These are phyloP conservation scores for Galbula dea DNA, from an alignment of 2,113 vertebrate species.

Conservation along the genomic window DNA sequence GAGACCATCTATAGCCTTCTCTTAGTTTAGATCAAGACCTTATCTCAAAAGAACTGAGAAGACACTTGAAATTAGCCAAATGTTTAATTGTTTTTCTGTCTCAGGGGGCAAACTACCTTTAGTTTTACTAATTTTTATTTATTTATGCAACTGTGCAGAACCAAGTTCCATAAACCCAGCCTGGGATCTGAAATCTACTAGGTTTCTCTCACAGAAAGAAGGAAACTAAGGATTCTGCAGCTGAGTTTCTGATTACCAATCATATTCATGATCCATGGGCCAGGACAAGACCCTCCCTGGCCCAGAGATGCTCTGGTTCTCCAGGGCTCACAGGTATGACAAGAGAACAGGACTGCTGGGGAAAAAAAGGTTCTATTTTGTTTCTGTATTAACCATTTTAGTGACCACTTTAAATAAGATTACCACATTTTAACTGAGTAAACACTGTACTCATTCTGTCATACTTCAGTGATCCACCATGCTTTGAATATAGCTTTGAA, in stretches of 20 bases:
- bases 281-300: not conserved
- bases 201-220: not conserved
- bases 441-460: conserved; percentile 59
- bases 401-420: conserved; percentile 30
- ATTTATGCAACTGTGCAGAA: not conserved
- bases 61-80: not conserved
- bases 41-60: not conserved
- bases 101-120: not conserved
- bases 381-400: not conserved
- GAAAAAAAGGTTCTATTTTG: not conserved
- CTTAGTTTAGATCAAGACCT: not conserved
- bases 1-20: not conserved
- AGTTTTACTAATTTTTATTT: not conserved
- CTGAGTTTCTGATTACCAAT: not conserved
- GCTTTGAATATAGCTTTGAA: conserved; percentile 50
- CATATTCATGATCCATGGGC: not conserved
- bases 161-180: not conserved
- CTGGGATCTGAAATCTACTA: not conserved
- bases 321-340: not conserved
- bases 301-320: not conserved
- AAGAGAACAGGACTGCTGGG: not conserved
- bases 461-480: not conserved
- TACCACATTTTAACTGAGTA: conserved; percentile 44
- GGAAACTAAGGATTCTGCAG: not conserved
- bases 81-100: not conserved